These are phyloP conservation scores for Tachyglossus aculeatus DNA, from an alignment of 2,797 vertebrate genomes.

Conservation along the genomic window DNA sequence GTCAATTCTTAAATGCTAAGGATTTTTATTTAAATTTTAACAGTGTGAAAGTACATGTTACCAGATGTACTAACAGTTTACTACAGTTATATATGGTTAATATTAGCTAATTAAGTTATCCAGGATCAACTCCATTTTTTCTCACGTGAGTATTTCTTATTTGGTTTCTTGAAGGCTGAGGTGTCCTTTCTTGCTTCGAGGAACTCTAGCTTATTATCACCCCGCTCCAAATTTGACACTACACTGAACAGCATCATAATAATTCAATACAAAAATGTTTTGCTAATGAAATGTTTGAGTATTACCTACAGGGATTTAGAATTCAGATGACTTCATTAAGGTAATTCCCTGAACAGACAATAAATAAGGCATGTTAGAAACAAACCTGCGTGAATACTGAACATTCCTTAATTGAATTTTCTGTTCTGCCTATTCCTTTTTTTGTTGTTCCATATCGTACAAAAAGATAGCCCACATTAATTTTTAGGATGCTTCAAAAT, in stretches of 20 bases:
- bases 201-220: neutral
- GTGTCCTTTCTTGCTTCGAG: neutral
- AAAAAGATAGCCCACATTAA: neutral
- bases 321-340: neutral
- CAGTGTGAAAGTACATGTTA: no score
- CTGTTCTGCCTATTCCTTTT: neutral
- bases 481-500: neutral
- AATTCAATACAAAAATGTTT: neutral
- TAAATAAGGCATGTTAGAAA: neutral
- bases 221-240: neutral
- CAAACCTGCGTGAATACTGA: neutral
- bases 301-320: neutral
- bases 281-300: neutral
- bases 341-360: neutral
- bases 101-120: neutral
- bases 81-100: no score
- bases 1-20: neutral
- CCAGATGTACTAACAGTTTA: no score
- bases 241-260: neutral
- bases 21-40: conserved; percentile 8
- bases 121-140: neutral
- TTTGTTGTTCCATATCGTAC: no score
- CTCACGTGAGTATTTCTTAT: neutral
- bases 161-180: neutral
- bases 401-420: neutral